These are phyloP conservation scores for Nemoura dubitans DNA, from an alignment of 2,888 invertebrate genomes.

Conservation along the genomic window DNA sequence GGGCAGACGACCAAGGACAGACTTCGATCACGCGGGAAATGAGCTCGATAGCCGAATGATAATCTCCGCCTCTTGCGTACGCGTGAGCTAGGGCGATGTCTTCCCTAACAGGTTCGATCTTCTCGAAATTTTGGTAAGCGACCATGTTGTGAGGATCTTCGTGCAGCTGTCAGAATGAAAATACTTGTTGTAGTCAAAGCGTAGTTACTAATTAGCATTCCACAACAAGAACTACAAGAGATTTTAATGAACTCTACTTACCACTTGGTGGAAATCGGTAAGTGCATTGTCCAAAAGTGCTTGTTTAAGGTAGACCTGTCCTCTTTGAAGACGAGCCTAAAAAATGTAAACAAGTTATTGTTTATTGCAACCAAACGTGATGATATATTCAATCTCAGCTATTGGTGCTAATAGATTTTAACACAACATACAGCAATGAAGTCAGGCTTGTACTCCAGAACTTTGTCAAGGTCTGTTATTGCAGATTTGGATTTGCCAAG, in stretches of 20 bases:
- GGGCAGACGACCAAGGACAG: conserved; percentile 88
- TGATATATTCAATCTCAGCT: background rate
- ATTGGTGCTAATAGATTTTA: background rate
- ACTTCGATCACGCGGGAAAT: conserved; percentile 76
- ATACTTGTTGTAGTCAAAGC: no score
- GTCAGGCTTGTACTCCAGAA: conserved; percentile 92
- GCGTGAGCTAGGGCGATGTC: conserved; percentile 73
- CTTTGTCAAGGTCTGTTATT: conserved; percentile 90
- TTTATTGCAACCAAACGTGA: background rate
- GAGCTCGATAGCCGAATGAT: conserved; percentile 70
- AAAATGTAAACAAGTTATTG: conserved; percentile 43
- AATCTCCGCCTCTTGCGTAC: conserved; percentile 66
- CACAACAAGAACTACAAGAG: no score
- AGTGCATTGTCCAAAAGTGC: conserved; percentile 85
- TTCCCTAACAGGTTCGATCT: conserved; percentile 71
- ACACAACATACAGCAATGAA: conserved; percentile 81
- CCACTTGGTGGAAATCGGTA: conserved; percentile 84
- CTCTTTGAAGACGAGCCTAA: conserved; percentile 79
- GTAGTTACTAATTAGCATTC: no score
- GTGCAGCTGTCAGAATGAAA: conserved; percentile 63
- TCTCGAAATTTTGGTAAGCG: conserved; percentile 74
- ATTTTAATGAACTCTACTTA: conserved; percentile 65
- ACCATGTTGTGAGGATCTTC: conserved; percentile 81
- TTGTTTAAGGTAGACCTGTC: conserved; percentile 88
- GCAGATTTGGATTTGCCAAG: conserved; percentile 96